Conservation (phyloP, 1,140 invertebrate genomes). For the Hestina assimilis region DNA sequence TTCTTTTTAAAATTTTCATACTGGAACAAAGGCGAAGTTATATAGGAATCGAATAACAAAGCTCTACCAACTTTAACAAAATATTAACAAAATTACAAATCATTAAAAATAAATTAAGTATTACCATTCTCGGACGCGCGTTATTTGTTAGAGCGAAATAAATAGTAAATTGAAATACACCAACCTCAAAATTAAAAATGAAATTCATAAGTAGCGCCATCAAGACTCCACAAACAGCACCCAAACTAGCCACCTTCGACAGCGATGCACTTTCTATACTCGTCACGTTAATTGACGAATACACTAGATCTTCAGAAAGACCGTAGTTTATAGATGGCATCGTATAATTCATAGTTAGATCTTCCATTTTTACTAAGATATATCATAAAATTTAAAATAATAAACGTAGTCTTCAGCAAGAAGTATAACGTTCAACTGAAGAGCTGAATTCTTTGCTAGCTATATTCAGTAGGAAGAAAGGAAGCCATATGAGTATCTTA, state of each 20-base stretch:
- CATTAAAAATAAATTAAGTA: neutral
- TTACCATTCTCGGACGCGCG: neutral
- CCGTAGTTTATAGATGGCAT: constrained; percentile 3
- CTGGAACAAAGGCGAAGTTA: constrained; percentile 39
- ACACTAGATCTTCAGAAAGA: constrained; percentile 6
- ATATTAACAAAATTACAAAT: neutral
- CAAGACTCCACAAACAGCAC: constrained; percentile 13
- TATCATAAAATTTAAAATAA: neutral
- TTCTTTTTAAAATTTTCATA: constrained; percentile 27
- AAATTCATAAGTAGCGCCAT: constrained; percentile 12
- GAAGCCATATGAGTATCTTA: constrained; percentile 32
- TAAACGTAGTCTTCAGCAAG: constrained; percentile 4
- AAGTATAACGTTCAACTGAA: constrained; percentile 18
- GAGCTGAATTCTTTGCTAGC: constrained; percentile 16
- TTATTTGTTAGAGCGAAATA: neutral
- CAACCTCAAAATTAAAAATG: constrained; percentile 15
- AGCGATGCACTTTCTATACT: constrained; percentile 15
- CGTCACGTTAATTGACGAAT: constrained; percentile 6
- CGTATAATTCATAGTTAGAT: constrained; percentile 23
- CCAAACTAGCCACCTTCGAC: constrained; percentile 13
- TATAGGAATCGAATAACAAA: too few species aligned
- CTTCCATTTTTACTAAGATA: constrained; percentile 20
- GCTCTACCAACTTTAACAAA: too few species aligned
- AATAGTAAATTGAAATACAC: neutral
- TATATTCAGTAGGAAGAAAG: constrained; percentile 14